Evolutionary conservation across 2,113 vertebrate genomes (phyloP), one percentile per base, ranked within the genome.

Genomic region (Psittacara wagleri): DNA sequence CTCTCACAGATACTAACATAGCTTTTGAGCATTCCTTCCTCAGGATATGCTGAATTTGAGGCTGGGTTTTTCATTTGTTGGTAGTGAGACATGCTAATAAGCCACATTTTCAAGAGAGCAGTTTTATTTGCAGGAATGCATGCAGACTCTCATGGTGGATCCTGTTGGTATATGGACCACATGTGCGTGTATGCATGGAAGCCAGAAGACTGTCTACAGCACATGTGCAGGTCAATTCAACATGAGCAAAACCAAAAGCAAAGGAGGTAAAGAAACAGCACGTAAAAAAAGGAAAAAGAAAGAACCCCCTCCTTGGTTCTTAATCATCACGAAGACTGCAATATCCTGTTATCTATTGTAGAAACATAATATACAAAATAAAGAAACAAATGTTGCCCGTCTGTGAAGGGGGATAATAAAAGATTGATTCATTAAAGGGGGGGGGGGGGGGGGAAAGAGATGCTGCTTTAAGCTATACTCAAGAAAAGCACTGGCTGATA

Each of bases 341-440:
- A 96, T 97, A 95, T 96, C 96, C 95, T 96, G 94, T 93, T 93
- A 95, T 96, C 95, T 90, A 44, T 75, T 83, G 83, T 77, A 88
- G 61, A 41, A 88, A 92, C 83, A 93, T 90, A 48, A 75, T 76
- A 91, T 37, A 72, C 68, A 94, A 94, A 94, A 93, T 80, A 94
- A 77, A 90, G 91, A 94, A 96, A 93, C 93, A 92, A 96, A 93
- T 93, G 93, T 68, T 88, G 76, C 43, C 92, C 95, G 70, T 95
- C 88, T 95, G 76, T 78, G 86, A 78, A 72, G 25, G 48, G 52
- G 86, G 69, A 79, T 68, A 55, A 86, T 46, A 86, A 83, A 90
- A 89, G 74, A 87, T n/a, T 35, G 44, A 83, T 63, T 77, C 31
- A 88, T 86, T 51, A 57, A 73, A 83, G 74, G 31, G 55, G 12